Conservation (phyloP, 2,888 invertebrate species). For the Epinotia ramella region DNA sequence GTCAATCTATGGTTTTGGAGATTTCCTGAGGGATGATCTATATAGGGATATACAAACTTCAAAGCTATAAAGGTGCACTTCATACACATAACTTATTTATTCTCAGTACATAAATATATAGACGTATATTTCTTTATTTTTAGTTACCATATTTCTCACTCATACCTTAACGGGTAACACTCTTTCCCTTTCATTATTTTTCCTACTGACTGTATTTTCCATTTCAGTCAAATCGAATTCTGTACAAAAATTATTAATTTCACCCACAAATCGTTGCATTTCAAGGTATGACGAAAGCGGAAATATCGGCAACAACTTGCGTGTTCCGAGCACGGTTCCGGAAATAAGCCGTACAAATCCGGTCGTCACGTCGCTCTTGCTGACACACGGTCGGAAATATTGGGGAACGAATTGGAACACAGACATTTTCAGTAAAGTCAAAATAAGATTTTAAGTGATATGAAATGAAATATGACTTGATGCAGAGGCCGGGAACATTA, state of each 20-base stretch:
- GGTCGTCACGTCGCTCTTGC: slow-evolving; percentile 47
- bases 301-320: slow-evolving; percentile 39
- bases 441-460: background rate
- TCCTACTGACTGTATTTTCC: background rate
- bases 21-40: too few relatives aligned
- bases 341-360: slow-evolving; percentile 48
- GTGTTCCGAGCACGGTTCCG: slow-evolving; percentile 44
- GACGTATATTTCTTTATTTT: too few relatives aligned
- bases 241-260: slow-evolving; percentile 8
- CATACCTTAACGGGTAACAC: too few relatives aligned
- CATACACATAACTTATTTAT: too few relatives aligned
- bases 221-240: background rate
- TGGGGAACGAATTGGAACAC: background rate
- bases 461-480: too few relatives aligned
- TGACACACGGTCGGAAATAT: slow-evolving; percentile 36
- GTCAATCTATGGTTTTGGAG: too few relatives aligned
- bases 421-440: background rate
- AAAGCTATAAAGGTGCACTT: too few relatives aligned
- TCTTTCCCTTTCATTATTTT: too few relatives aligned
- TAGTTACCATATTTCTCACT: too few relatives aligned
- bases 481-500: too few relatives aligned
- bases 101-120: too few relatives aligned
- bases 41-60: too few relatives aligned
- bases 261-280: slow-evolving; percentile 8
- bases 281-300: slow-evolving; percentile 23